A percentile compares a stretch with the other conserved stretches of the same genome.
phyloP scores from a whole-genome alignment of 2,888 invertebrate species.

The Notodonta ziczac region DNA sequence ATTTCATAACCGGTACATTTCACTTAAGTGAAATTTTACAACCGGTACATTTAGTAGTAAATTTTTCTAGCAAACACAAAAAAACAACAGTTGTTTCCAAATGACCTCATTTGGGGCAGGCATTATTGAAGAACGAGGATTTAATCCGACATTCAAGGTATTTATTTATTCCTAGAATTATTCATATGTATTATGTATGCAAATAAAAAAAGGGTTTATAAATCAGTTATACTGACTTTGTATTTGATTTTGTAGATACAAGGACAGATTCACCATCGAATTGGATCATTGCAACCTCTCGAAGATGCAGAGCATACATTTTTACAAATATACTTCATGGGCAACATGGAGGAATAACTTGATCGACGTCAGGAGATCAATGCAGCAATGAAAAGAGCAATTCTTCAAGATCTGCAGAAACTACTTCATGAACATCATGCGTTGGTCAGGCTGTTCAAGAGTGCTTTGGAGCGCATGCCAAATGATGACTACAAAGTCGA shows the following conservation, averaged over 20 bases:
- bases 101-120: conserved; percentile 52
- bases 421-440: too few relatives aligned
- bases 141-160: conserved; percentile 42
- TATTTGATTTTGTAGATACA: conserved; percentile 26
- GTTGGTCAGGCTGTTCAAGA: too few relatives aligned
- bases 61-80: conserved; percentile 49
- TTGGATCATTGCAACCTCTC: conserved; percentile 37
- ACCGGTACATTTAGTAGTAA: too few relatives aligned
- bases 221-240: conserved; percentile 5
- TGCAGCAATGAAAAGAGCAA: conserved; percentile 35
- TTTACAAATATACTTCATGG: conserved; percentile 43
- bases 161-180: conserved; percentile 4
- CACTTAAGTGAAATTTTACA: too few relatives aligned
- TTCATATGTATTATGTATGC: not conserved
- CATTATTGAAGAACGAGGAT: conserved; percentile 42
- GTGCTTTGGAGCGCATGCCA: too few relatives aligned
- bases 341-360: conserved; percentile 40
- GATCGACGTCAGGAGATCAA: conserved; percentile 31
- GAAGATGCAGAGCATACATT: conserved; percentile 40
- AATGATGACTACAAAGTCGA: too few relatives aligned
- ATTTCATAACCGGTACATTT: too few relatives aligned
- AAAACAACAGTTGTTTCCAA: conserved; percentile 51
- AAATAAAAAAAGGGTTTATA: conserved; percentile 8
- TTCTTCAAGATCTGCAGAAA: conserved; percentile 32
- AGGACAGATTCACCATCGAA: conserved; percentile 39